Evolutionary conservation across 2,113 vertebrate species (phyloP).

Genomic region (Pristiophorus japonicus): DNA sequence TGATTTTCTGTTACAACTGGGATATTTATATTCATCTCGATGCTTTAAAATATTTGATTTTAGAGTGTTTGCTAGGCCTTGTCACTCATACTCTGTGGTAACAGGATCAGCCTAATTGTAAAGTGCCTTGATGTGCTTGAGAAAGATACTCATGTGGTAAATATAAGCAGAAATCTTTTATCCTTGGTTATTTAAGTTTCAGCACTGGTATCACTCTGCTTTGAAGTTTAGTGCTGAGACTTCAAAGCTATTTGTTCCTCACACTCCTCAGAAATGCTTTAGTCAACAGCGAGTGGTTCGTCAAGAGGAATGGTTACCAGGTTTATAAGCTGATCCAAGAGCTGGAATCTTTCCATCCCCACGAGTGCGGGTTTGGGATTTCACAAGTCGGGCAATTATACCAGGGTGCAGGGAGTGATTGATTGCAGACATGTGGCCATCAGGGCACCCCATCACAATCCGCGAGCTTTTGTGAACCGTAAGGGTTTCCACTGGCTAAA

Average conservation of each 20-base stretch:
- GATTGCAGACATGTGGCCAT: too few species aligned
- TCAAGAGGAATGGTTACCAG: background rate
- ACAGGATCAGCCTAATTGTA: background rate
- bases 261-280: background rate
- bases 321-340: background rate
- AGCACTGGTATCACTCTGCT: background rate
- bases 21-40: background rate
- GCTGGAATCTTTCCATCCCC: too few species aligned
- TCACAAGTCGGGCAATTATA: too few species aligned
- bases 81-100: background rate
- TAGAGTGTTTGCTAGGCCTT: background rate
- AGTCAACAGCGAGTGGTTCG: background rate
- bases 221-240: conserved; percentile 8
- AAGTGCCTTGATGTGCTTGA: background rate
- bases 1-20: background rate
- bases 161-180: background rate
- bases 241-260: conserved; percentile 6
- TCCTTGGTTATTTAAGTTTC: background rate
- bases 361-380: too few species aligned
- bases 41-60: background rate
- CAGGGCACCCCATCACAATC: too few species aligned
- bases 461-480: too few species aligned
- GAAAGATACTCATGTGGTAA: background rate
- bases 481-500: too few species aligned
- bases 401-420: too few species aligned